Percentiles rank a stretch among this genome's conserved stretches.
Conservation (phyloP, 1,140 invertebrate species). For the Aphaenogaster ashmeadi region DNA sequence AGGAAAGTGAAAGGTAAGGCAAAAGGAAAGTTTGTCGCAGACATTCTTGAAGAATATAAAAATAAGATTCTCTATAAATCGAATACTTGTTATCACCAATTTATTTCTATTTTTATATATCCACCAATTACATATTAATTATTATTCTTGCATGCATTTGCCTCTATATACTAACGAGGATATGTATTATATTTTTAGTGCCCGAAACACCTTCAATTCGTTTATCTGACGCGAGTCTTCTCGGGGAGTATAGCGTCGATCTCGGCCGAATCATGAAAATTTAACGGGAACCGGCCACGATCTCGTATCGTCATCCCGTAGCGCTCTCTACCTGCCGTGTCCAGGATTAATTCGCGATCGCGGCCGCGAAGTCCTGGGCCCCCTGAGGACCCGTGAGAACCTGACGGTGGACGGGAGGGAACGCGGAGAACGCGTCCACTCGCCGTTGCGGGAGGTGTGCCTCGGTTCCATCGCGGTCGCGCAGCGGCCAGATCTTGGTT, state of each 20-base stretch:
- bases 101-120: not conserved
- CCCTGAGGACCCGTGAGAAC: constrained; percentile 32
- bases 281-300: constrained; percentile 27
- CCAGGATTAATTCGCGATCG: constrained; percentile 74
- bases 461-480: not conserved
- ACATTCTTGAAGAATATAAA: not conserved
- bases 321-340: constrained; percentile 81
- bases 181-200: constrained; percentile 5
- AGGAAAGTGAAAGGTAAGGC: not conserved
- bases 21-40: not conserved
- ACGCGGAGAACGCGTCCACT: constrained; percentile 26
- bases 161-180: not conserved
- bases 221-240: not conserved
- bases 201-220: no score
- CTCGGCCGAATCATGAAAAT: constrained; percentile 5
- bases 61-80: not conserved
- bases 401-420: not conserved
- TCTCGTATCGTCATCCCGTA: constrained; percentile 35
- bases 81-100: not conserved
- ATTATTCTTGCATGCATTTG: not conserved
- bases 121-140: not conserved
- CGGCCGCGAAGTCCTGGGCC: constrained; percentile 39
- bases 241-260: not conserved
- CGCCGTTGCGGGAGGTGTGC: constrained; percentile 22
- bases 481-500: constrained; percentile 42